Percentiles rank a stretch among this genome's conserved stretches.
Evolutionary conservation across 2,113 vertebrate genomes (phyloP).

Genomic region (Tachysurus fulvidraco): DNA sequence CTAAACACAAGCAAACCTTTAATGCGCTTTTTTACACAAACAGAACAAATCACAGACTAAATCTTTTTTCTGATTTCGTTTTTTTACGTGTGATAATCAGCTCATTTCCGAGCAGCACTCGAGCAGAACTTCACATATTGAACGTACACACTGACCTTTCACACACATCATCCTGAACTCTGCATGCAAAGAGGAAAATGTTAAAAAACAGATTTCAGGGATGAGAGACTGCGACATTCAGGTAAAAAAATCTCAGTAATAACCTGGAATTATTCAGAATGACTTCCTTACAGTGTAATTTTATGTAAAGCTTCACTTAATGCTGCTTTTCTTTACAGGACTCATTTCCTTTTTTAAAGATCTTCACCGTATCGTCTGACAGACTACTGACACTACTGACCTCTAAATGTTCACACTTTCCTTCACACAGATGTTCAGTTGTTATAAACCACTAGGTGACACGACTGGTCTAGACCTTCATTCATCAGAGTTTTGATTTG

Average conservation of each 20-base stretch:
- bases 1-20: neutral
- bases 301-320: neutral
- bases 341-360: neutral
- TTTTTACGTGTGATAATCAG: neutral
- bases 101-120: neutral
- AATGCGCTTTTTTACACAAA: neutral
- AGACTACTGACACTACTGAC: neutral
- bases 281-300: neutral
- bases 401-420: neutral
- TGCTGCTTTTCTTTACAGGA: neutral
- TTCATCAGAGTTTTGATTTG: neutral
- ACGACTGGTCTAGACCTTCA: neutral
- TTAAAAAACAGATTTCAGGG: conserved; percentile 23
- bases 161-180: neutral
- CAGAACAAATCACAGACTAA: neutral
- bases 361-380: neutral
- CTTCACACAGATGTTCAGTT: neutral
- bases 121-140: neutral
- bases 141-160: neutral
- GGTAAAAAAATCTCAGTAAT: neutral
- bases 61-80: neutral
- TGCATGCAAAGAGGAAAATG: neutral
- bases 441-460: neutral
- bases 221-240: conserved; percentile 17
- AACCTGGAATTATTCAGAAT: neutral